Evolutionary conservation across 2,888 invertebrate genomes (phyloP).

Genomic region (Peribatodes rhomboidaria): DNA sequence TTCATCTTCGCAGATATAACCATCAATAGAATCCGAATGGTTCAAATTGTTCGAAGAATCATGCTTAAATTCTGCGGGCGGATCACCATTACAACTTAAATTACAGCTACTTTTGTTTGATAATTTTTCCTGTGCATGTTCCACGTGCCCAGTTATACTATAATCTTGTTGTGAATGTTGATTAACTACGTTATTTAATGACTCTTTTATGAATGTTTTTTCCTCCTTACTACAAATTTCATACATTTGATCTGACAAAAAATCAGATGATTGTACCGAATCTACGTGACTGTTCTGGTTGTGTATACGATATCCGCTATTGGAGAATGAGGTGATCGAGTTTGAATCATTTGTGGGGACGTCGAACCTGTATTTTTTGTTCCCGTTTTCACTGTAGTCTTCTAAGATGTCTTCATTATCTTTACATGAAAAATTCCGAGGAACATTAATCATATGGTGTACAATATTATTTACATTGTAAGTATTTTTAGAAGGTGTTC

Average conservation of each 20-base stretch:
- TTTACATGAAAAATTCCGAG: neutral
- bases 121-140: neutral
- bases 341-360: neutral
- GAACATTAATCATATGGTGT: neutral
- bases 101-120: neutral
- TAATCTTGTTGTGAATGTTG: neutral
- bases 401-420: neutral
- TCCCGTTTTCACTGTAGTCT: neutral
- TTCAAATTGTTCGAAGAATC: neutral
- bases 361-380: neutral
- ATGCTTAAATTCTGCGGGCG: neutral
- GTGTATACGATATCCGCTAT: neutral
- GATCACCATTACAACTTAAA: neutral
- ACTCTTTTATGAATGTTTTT: neutral
- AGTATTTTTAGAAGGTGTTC: constrained; percentile 31
- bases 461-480: constrained; percentile 6
- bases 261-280: neutral
- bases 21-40: neutral
- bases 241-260: neutral
- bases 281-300: neutral
- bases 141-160: too few relatives aligned
- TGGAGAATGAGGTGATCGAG: neutral
- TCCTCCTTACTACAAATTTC: neutral
- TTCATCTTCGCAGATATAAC: constrained; percentile 1
- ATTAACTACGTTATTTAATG: neutral